These are phyloP conservation scores for Heloderma charlesbogerti DNA, from an alignment of 2,113 vertebrate species.

Conservation along the genomic window DNA sequence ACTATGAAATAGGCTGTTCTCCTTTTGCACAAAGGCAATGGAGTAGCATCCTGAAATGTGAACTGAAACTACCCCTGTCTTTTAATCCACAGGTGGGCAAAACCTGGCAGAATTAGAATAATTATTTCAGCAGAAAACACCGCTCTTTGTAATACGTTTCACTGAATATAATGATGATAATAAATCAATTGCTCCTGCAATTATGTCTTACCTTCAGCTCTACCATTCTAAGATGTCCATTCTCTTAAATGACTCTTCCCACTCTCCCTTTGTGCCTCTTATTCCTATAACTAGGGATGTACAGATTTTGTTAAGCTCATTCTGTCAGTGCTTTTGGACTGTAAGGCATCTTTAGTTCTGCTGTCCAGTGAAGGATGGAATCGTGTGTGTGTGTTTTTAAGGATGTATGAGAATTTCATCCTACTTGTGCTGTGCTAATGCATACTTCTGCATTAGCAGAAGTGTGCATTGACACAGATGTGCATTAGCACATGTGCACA, in stretches of 20 bases:
- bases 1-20: neutral
- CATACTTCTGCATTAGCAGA: too few species aligned
- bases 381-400: too few species aligned
- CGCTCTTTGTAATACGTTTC: neutral
- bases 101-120: neutral
- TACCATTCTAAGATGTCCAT: neutral
- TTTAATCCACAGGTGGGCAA: neutral
- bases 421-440: too few species aligned
- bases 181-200: neutral
- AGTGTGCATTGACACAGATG: too few species aligned
- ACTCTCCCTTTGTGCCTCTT: neutral
- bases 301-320: too few species aligned
- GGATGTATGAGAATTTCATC: too few species aligned
- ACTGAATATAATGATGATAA: neutral
- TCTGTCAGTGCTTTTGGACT: too few species aligned
- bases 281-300: neutral
- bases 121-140: neutral
- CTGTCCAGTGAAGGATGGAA: too few species aligned
- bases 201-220: neutral
- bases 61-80: neutral
- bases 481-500: too few species aligned
- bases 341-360: too few species aligned
- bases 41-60: neutral
- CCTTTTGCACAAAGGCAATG: neutral
- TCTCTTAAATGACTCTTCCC: neutral